phyloP scores from a whole-genome alignment of 2,797 vertebrate genomes.

The Sebastes nivosus region DNA sequence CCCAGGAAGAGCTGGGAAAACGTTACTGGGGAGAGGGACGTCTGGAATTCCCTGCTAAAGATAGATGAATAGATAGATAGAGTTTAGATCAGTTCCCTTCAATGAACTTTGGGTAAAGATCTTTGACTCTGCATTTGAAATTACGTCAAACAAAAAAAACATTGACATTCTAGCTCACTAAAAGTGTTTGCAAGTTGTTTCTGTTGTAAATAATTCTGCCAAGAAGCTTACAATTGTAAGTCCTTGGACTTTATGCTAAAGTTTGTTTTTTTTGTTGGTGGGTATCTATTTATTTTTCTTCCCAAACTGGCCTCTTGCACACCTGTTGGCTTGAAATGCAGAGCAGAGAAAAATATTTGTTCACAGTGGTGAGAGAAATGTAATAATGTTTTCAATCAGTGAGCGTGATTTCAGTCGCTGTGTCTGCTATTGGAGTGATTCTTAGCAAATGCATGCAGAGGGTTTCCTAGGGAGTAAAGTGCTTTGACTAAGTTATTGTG shows the following conservation, averaged over 20 bases:
- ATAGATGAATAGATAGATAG: too few relatives aligned
- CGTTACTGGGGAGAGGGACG: too few relatives aligned
- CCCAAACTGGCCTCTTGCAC: not conserved
- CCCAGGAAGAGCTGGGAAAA: too few relatives aligned
- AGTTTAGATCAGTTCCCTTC: not conserved
- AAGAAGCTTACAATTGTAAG: not conserved
- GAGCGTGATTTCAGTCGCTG: not conserved
- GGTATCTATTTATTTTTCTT: not conserved
- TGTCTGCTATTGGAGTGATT: not conserved
- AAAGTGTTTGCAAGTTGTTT: not conserved
- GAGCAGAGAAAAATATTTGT: not conserved
- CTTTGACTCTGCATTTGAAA: not conserved
- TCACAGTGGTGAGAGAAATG: not conserved
- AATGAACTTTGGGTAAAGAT: not conserved
- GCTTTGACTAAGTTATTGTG: not conserved
- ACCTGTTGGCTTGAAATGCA: not conserved
- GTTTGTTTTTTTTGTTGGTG: not conserved
- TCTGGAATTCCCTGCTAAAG: too few relatives aligned
- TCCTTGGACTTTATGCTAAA: not conserved
- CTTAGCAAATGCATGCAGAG: slow-evolving; percentile 6
- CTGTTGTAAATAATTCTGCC: not conserved
- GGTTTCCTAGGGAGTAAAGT: not conserved
- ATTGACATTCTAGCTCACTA: not conserved
- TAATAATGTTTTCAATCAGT: not conserved
- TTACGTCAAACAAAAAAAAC: not conserved